These are phyloP conservation scores for Cromileptes altivelis DNA, from an alignment of 2,113 vertebrate species.

Conservation along the genomic window DNA sequence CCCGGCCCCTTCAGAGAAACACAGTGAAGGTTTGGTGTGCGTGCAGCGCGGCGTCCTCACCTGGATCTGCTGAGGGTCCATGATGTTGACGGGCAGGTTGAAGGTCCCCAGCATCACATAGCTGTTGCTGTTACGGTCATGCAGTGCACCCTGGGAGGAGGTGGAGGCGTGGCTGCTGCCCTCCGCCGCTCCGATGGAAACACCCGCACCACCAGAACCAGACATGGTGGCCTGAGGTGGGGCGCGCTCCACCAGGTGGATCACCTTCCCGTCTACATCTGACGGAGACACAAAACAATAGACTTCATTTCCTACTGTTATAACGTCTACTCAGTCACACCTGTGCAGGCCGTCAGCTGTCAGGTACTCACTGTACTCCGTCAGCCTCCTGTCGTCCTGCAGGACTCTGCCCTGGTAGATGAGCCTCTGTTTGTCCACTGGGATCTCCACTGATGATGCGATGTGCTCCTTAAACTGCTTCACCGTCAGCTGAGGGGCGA, in stretches of 20 bases:
- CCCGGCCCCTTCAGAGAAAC: not conserved
- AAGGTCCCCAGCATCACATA: constrained; percentile 93
- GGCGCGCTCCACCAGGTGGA: constrained; percentile 91
- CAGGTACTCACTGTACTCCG: constrained; percentile 89
- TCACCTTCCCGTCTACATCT: constrained; percentile 92
- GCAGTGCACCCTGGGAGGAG: constrained; percentile 80
- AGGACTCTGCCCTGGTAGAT: constrained; percentile 92
- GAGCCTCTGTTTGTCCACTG: constrained; percentile 89
- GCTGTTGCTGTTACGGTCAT: constrained; percentile 87
- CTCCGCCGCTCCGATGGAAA: constrained; percentile 53
- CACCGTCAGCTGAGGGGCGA: constrained; percentile 85
- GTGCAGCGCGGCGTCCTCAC: constrained; percentile 36
- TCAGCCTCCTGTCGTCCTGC: constrained; percentile 89
- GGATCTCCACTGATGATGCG: constrained; percentile 87
- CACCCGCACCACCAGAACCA: constrained; percentile 78
- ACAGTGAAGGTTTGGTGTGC: no score
- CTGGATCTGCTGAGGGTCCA: constrained; percentile 83
- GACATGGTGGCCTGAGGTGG: constrained; percentile 87
- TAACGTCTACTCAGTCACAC: not conserved
- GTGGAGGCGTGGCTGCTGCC: constrained; percentile 78
- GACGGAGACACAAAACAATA: not conserved
- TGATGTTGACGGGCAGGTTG: constrained; percentile 90
- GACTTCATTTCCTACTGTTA: not conserved
- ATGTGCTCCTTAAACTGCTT: constrained; percentile 92
- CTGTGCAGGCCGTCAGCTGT: not conserved